Base-by-base conservation (phyloP, 2,888 invertebrate species). In the Steinernema hermaphroditum region DNA sequence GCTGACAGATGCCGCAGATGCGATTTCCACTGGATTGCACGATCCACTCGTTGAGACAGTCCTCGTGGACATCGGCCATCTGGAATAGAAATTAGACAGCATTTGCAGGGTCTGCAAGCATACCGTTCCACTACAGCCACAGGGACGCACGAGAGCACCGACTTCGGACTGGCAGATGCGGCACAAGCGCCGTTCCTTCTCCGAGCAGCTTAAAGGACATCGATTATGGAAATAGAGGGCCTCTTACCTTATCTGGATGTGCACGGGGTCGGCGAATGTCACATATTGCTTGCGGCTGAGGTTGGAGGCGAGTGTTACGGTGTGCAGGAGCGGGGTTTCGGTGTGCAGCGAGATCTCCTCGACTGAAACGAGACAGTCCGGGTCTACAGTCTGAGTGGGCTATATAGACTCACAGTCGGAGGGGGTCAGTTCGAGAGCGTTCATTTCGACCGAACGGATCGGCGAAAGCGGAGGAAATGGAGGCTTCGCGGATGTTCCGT, bases 111-210 rank as follows among this genome's bases (percentile, higher is more conserved):
- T 1, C 8, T 54, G n/a, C 12, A 12, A 41, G 29, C 16, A 24
- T 22, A 54, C 54, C 54, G 54, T 54, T 54, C 54, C 54, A 16
- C 54, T 54, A 27, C 54, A 54, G 14, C 54, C 54, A 27, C 54
- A 54, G 6, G 54, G 54, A 2, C 54, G 54, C 2, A 54, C 54
- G 4, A 54, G 22, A 8, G 4, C 54, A 27, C 54, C 54, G 29
- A 6, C 22, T 22, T 54, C 54, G 4, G 54, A 54, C 22, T 54
- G 54, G 29, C 54, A 54, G 29, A 54, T 54, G 6, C 54, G 14
- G 29, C 54, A 54, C 14, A 22, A 22, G 27, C 19, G 54, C 4
- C 29, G 54, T 14, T 54, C 54, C 6, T 19, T 46, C 46, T 6
- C 46, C 24, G 37, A 12, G 37, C 6, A 37, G 4, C 37, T 37